Base-by-base conservation (phyloP, 1,140 invertebrate species). In the Ceratina australensis region DNA sequence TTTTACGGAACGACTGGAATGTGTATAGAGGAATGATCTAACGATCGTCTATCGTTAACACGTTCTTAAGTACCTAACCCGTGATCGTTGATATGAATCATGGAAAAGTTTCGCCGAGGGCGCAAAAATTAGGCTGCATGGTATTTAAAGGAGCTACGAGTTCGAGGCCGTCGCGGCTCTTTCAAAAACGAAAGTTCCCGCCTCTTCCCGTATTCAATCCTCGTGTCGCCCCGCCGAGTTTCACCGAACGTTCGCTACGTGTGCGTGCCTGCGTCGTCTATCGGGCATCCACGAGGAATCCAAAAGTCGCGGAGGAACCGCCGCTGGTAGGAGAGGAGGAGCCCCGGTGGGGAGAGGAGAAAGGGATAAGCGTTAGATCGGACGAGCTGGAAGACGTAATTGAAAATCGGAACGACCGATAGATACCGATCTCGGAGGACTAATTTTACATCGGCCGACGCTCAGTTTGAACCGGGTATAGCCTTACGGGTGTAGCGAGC, bases 161-260 rank as follows among this genome's bases (percentile, higher is more conserved):
- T 86, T 76, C 86, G 83, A 84, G 82, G 80, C 79, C 86, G 76
- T n/a, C 66, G 42, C 67, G 50, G 50, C 60, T 86, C 79, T 87
- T 84, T 85, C 82, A 89, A 89, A 90, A 90, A 90, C 85, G 87
- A 89, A 54, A 89, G 89, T 84, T 88, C 76, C 78, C 67, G 68
- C 65, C 86, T 89, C 80, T 79, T 90, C 81, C 81, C 74, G 86
- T 89, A 90, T 89, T 87, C 89, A 81, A 82, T 61, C 49, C 86
- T 86, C 86, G 89, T 89, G 79, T 83, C 79, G 76, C 60, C 26
- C 71, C 50, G 26, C 26, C 42, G 84, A 89, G 88, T 89, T 89
- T 89, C 88, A 89, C 88, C 80, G 64, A 86, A 88, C 80, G 71
- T 79, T 82, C 61, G 79, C 83, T 81, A 76, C 79, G 81, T 85